These are phyloP conservation scores for Gila robusta DNA, from an alignment of 2,797 vertebrate species.

Conservation along the genomic window DNA sequence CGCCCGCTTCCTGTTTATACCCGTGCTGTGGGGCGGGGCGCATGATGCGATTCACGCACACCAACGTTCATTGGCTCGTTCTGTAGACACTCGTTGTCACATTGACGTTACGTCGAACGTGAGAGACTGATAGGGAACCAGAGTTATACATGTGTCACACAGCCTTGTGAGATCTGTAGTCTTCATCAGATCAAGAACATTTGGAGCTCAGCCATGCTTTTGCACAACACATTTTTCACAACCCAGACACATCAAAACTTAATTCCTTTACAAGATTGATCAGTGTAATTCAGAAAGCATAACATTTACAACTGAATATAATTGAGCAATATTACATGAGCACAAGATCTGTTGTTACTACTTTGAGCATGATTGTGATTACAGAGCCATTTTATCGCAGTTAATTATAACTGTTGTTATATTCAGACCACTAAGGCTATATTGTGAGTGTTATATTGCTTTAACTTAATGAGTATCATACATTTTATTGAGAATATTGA, in stretches of 20 bases:
- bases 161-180: background rate
- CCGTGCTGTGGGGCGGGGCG: too few species aligned
- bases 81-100: too few species aligned
- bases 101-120: too few species aligned
- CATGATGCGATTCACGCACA: too few species aligned
- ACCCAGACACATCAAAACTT: background rate
- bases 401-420: background rate
- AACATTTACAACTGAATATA: background rate
- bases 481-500: background rate
- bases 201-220: background rate
- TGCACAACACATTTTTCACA: background rate
- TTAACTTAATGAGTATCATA: background rate
- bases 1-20: too few species aligned
- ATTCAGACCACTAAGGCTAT: background rate
- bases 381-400: background rate
- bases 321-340: background rate
- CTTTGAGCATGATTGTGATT: background rate
- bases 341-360: background rate
- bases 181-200: background rate
- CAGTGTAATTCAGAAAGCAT: background rate
- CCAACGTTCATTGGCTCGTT: too few species aligned
- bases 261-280: background rate
- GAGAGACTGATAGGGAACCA: background rate
- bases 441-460: background rate
- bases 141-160: background rate